Base-by-base conservation (phyloP, 2,797 vertebrate genomes). In the Scomberomorus guttatus region DNA sequence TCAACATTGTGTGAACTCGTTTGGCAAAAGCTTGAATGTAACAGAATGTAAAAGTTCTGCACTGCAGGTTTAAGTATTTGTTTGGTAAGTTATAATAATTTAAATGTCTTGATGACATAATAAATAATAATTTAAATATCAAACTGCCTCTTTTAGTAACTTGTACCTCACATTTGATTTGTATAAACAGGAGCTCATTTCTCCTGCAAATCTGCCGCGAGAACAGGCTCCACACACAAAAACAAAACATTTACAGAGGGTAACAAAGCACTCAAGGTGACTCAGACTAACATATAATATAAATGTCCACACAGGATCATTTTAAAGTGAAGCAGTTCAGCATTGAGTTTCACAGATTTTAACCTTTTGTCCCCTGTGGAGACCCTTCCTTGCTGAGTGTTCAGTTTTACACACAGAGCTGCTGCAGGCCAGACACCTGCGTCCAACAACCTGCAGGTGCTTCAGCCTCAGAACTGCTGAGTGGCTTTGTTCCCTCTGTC, bases 391-490 rank as follows among this genome's bases (percentile, higher is more conserved):
- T 76, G 72, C 67, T 82, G 77, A 81, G 42, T 64, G 17, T 63
- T 73, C 14, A 54, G 61, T 64, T 81, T 42, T 65, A 25, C 34
- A 14, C 0, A 22, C n/a, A 29, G 39, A 65, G 5, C 27, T 2
- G 13, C 56, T 63, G 13, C 42, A 56, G 68, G 54, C 29, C 55
- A 44, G 57, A 42, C 15, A 25, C 32, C n/a, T 24, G 24, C 44
- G 56, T 59, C 61, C 52, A 32, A 10, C 61, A 63, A 32, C 68
- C 65, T 85, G 77, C 93, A 92, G 89, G 86, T 93, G 89, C 84
- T 75, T 73, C 80, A 13, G 71, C 25, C 69, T 81, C 75, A 86
- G 81, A 92, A 82, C 52, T 93, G 94, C 92, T 93, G 93, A 93
- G 83, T 86, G 55, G 62, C 58, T 73, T 65, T 81, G 81, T 89